Evolutionary conservation across 2,797 vertebrate species (phyloP), one percentile per base, ranked within the genome.

Genomic region (Picus viridis): DNA sequence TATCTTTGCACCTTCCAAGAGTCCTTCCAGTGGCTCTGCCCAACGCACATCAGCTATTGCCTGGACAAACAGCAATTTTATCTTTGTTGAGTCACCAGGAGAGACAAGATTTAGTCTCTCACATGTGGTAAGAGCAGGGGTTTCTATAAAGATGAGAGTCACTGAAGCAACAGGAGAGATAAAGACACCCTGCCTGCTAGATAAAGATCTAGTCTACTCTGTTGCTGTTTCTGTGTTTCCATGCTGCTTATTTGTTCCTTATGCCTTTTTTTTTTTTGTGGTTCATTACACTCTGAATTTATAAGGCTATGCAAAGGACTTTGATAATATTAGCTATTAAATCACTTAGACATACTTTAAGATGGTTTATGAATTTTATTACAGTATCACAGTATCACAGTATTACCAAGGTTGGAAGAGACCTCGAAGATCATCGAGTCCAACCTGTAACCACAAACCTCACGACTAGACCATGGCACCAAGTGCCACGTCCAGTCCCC

Each of bases 261-360:
- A 8, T 54, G 4, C 4, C 64, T 63, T 24, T 45, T 45, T 49
- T n/a, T n/a, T n/a, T 41, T 77, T 83, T 64, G 58, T 70, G 14
- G 10, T 47, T 67, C 27, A 49, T 62, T 67, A 43, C n/a, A 74
- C 74, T 63, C 70, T 71, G 70, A 76, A 57, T 22, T 86, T 76
- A 80, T 90, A 84, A 88, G 15, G 54, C 32, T 70, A 16, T 89
- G 77, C 68, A 87, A 88, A 70, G 7, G 27, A 39, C 29, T 88
- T 80, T 30, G 71, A 90, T 83, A 80, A 76, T 93, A 65, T 76
- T 88, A 86, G 62, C 49, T 59, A 63, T 75, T 88, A 23, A 36
- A 71, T 77, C 23, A 62, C 24, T 71, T 80, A 8, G 54, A 82
- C 24, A 27, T 77, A 58, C 68, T 87, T 89, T 79, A 76, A 56